Evolutionary conservation across 2,888 invertebrate species (phyloP).

Genomic region (Punctoribates punctum): DNA sequence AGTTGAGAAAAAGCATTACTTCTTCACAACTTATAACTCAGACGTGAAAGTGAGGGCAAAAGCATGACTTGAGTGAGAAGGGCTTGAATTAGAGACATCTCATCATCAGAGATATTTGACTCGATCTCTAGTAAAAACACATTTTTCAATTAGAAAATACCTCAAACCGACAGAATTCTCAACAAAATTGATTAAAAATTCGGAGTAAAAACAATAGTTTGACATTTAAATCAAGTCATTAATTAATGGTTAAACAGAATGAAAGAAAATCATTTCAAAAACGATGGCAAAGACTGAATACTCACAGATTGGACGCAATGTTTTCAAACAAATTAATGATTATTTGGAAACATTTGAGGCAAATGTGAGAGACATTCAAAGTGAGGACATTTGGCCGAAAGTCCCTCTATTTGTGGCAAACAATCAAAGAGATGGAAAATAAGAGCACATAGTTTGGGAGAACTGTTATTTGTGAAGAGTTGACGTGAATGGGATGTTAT

Average conservation of each 20-base stretch:
- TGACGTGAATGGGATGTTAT: too few relatives aligned
- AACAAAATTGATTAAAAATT: not conserved
- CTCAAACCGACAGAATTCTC: too few relatives aligned
- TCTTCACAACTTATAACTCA: conserved; percentile 10
- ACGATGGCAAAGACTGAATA: not conserved
- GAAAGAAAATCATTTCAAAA: not conserved
- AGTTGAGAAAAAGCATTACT: not conserved
- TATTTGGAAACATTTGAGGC: not conserved
- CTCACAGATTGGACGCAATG: not conserved
- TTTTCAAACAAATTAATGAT: not conserved
- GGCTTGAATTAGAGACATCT: not conserved
- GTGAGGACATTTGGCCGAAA: not conserved
- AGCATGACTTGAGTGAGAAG: not conserved
- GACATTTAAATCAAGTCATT: not conserved
- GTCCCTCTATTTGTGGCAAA: too few relatives aligned
- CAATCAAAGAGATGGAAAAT: not conserved
- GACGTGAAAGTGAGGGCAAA: conserved; percentile 21
- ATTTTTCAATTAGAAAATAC: too few relatives aligned
- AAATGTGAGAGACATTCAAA: not conserved
- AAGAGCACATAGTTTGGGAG: not conserved
- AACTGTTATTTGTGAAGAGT: not conserved
- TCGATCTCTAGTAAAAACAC: too few relatives aligned
- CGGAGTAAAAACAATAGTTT: not conserved
- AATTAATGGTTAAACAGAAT: not conserved
- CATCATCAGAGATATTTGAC: too few relatives aligned